Evolutionary conservation across 2,888 invertebrate genomes (phyloP), one percentile per base, ranked within the genome.

Genomic region (Drosophila meridionalis): DNA sequence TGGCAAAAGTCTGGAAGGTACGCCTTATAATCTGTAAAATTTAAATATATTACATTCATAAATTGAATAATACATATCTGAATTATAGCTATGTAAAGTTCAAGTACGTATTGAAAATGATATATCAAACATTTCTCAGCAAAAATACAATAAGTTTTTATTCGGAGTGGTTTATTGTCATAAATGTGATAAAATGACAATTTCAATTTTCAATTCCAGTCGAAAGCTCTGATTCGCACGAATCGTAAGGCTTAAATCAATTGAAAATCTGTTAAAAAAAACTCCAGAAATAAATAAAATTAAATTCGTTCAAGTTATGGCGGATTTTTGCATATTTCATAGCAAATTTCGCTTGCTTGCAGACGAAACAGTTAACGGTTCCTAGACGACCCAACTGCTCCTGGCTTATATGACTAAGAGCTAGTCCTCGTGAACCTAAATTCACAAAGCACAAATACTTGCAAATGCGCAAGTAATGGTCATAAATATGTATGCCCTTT

Each of bases 401-500:
- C 20, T 20, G 52, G 52, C 2, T 3, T 34, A 20, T 52, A 34
- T 52, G 3, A 20, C 34, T 4, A 3, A 4, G 5, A 52, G 52
- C 11, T 20, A 34, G n/a, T 34, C 11, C 34, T 20, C 1, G 9
- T 3, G 34, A 52, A 4, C 52, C 34, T 0, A 52, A 11, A 52
- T 34, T 34, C 20, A 11, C 6, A 20, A 52, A 34, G 3, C 34
- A 52, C n/a, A 34, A 4, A 5, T 11, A 20, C 52, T 52, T 52
- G 52, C 52, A 20, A 52, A 34, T 52, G 20, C 52, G 52, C 52
- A 52, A 52, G 52, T 34, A 32, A 50, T 32, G 50, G 50, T 32
- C n/a, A 50, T 14, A 50, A 11, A 32, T 1, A 50, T n/a, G n/a
- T 0, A 50, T 32, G 32, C 32, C 3, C n/a, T 5, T 32, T 32